Percentiles rank a stretch among this genome's conserved stretches.
Evolutionary conservation across 2,113 vertebrate species (phyloP).

Genomic region (Dromaius novaehollandiae): DNA sequence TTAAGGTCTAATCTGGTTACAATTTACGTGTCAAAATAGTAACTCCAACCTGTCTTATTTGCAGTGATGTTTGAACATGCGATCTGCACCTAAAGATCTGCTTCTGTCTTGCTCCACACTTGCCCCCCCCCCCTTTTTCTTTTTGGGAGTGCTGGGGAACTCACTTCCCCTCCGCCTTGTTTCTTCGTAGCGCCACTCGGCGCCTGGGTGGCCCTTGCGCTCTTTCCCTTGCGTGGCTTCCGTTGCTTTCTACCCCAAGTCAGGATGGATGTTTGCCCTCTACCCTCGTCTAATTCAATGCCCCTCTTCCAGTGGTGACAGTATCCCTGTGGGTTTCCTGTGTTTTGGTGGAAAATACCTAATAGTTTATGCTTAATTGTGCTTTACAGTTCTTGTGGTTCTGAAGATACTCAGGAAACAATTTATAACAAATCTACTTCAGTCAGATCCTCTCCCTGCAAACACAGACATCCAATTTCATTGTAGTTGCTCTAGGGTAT

Average conservation of each 20-base stretch:
- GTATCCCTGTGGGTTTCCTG: neutral
- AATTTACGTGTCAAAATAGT: neutral
- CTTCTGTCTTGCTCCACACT: neutral
- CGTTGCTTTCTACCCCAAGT: accelerated
- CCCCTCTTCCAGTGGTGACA: neutral
- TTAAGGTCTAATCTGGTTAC: neutral
- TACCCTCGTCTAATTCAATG: accelerated
- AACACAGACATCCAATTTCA: neutral
- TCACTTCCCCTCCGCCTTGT: neutral
- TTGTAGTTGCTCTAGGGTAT: neutral
- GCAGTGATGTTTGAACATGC: neutral
- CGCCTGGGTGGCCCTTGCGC: accelerated
- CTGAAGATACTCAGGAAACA: neutral
- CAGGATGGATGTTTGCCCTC: neutral
- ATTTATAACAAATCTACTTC: neutral
- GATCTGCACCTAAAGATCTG: neutral
- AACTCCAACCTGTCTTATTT: neutral
- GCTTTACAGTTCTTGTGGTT: neutral
- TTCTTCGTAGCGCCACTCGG: neutral
- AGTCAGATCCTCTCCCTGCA: neutral
- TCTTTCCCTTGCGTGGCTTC: neutral
- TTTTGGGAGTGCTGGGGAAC: neutral
- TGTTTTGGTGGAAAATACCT: neutral
- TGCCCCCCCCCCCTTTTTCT: neutral
- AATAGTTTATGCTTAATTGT: neutral